Evolutionary conservation across 2,888 invertebrate genomes (phyloP).

Genomic region (Erebia ligea): DNA sequence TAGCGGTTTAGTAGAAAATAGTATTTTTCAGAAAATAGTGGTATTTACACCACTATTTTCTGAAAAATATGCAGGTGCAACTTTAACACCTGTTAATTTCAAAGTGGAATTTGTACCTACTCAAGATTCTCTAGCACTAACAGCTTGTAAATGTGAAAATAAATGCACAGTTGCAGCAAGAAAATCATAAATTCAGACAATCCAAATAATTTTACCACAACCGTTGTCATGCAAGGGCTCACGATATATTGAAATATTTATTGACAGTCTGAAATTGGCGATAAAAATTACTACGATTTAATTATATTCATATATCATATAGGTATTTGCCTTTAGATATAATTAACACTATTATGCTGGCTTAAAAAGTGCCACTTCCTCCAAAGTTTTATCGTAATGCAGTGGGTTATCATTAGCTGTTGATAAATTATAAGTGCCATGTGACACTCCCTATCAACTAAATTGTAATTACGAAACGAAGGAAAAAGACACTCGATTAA

Average conservation of each 20-base stretch:
- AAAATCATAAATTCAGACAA: no score
- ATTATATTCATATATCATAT: not conserved
- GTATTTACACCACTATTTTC: no score
- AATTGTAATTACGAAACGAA: constrained; percentile 42
- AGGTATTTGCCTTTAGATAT: constrained; percentile 27
- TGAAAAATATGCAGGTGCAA: no score
- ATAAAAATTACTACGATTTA: constrained; percentile 24
- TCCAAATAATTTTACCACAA: no score
- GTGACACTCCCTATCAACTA: constrained; percentile 76
- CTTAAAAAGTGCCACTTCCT: constrained; percentile 61
- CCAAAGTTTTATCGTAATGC: constrained; percentile 73
- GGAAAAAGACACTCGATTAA: constrained; percentile 8
- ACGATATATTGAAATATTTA: not conserved
- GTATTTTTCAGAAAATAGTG: no score
- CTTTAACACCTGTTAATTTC: no score
- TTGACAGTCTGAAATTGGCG: not conserved
- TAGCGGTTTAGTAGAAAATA: no score
- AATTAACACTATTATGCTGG: constrained; percentile 54
- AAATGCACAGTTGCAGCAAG: no score
- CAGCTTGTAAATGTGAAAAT: no score
- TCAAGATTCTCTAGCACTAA: no score
- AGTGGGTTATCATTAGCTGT: constrained; percentile 73
- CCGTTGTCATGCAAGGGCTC: no score
- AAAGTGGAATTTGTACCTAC: no score
- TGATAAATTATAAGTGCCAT: constrained; percentile 75